A percentile compares a stretch with the other conserved stretches of the same genome.
Conservation (phyloP, 35 echinoderm and acorn worm species). For the Diadema setosum region DNA sequence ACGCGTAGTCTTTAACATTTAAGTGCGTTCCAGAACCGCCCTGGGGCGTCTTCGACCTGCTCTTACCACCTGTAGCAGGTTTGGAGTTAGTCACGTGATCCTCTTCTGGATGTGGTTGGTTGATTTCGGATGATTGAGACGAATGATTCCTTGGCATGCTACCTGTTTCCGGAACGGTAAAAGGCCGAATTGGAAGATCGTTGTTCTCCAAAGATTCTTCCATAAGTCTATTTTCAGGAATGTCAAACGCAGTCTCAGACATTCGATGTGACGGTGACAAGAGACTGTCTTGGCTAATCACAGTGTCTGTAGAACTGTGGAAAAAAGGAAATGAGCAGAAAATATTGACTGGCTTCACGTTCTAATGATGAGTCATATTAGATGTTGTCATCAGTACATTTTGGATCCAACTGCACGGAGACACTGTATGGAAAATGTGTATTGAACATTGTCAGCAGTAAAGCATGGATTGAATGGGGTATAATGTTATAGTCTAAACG, state of each 20-base stretch:
- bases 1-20: neutral
- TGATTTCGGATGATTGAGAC: neutral
- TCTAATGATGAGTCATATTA: neutral
- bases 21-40: neutral
- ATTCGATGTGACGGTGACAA: conserved; percentile 49
- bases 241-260: neutral
- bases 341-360: neutral
- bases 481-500: too few relatives aligned
- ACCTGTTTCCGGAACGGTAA: neutral
- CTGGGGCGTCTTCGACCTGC: neutral
- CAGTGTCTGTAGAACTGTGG: conserved; percentile 71
- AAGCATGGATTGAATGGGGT: too few relatives aligned
- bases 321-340: neutral
- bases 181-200: neutral
- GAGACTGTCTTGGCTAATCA: conserved; percentile 72
- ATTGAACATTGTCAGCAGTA: neutral
- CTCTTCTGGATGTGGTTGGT: neutral
- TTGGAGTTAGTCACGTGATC: too few relatives aligned
- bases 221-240: neutral
- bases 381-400: neutral
- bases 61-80: neutral
- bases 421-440: neutral
- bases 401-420: neutral
- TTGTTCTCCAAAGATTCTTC: neutral
- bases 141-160: neutral